phyloP scores from a whole-genome alignment of 2,113 vertebrate species.

The Hydrochoerus hydrochaeris region DNA sequence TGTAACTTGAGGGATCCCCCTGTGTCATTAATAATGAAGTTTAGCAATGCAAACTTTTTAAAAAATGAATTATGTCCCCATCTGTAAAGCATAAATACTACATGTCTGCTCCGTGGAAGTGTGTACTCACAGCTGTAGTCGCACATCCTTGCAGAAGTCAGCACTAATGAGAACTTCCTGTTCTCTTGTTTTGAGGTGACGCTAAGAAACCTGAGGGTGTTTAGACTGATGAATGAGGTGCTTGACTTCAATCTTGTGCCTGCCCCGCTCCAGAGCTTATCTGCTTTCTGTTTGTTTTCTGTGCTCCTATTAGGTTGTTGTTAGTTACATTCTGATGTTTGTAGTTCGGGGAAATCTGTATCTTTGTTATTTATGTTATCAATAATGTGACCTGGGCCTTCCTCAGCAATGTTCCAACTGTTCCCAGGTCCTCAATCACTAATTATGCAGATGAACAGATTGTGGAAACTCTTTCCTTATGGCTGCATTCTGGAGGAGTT shows the following conservation, averaged over 20 bases:
- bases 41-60: slow-evolving; percentile 37
- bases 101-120: not conserved
- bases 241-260: slow-evolving; percentile 58
- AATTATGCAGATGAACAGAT: slow-evolving; percentile 91
- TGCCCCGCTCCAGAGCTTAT: slow-evolving; percentile 75
- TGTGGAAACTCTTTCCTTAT: slow-evolving; percentile 89
- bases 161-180: not conserved
- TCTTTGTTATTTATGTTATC: slow-evolving; percentile 88
- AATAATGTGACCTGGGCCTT: slow-evolving; percentile 87
- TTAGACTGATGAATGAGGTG: slow-evolving; percentile 1
- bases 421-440: slow-evolving; percentile 88
- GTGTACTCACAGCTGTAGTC: slow-evolving; percentile 46
- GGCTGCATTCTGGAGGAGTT: slow-evolving; percentile 86
- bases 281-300: slow-evolving; percentile 85
- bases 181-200: slow-evolving; percentile 44
- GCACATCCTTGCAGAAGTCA: slow-evolving; percentile 39
- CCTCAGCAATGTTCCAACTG: slow-evolving; percentile 88
- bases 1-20: not conserved
- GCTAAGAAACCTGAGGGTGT: slow-evolving; percentile 66
- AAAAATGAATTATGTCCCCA: slow-evolving; percentile 51
- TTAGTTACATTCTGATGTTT: slow-evolving; percentile 85
- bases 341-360: slow-evolving; percentile 86
- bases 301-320: slow-evolving; percentile 81
- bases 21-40: slow-evolving; percentile 42
- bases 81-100: slow-evolving; percentile 46